These are phyloP conservation scores for Cherax destructor DNA, from an alignment of 1,140 invertebrate genomes.

Conservation along the genomic window DNA sequence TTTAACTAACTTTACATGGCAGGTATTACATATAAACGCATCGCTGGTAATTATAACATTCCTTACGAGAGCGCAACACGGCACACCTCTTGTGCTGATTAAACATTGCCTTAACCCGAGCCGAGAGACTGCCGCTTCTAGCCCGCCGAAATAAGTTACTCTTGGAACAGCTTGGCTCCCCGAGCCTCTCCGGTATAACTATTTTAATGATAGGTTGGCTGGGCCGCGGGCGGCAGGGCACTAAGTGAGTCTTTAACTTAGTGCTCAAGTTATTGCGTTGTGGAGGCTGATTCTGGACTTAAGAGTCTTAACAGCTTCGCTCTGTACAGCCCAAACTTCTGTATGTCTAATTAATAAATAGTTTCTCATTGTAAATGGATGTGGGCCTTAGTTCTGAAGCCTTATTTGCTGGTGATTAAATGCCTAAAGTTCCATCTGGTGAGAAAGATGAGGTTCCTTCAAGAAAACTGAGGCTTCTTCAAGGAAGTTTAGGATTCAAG, in stretches of 20 bases:
- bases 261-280: neutral
- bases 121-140: neutral
- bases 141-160: slow-evolving; percentile 2
- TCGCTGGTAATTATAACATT: slow-evolving; percentile 39
- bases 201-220: slow-evolving; percentile 34
- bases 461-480: neutral
- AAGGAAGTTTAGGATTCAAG: neutral
- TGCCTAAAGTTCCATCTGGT: slow-evolving; percentile 10
- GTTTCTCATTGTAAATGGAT: slow-evolving; percentile 49
- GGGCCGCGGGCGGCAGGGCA: neutral
- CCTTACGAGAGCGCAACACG: slow-evolving; percentile 20
- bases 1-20: slow-evolving; percentile 30
- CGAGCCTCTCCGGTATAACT: slow-evolving; percentile 30
- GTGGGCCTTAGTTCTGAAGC: slow-evolving; percentile 37
- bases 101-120: slow-evolving; percentile 41
- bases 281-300: neutral
- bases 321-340: neutral
- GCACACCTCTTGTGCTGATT: slow-evolving; percentile 23
- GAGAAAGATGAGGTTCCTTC: neutral
- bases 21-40: slow-evolving; percentile 30
- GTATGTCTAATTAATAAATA: slow-evolving; percentile 54
- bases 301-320: neutral
- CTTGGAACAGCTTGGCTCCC: slow-evolving; percentile 13
- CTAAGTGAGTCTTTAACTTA: neutral
- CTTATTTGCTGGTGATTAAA: slow-evolving; percentile 54